Percentiles rank a stretch among this genome's conserved stretches.
phyloP scores from a whole-genome alignment of 2,888 invertebrate species.

The Epistrophella euchroma region DNA sequence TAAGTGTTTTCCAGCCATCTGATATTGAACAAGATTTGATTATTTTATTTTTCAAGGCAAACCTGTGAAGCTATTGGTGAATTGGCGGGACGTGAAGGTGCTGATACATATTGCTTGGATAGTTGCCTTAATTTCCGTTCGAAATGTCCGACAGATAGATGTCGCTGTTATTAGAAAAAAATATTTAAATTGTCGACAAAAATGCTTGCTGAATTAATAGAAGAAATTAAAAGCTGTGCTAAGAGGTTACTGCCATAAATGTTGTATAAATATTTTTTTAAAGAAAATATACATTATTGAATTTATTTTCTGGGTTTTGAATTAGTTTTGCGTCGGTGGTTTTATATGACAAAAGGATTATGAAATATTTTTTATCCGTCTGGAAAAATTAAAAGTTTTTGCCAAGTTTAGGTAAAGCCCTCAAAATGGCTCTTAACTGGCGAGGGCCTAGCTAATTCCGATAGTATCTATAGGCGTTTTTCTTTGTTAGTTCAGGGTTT shows the following conservation, averaged over 20 bases:
- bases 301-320: not conserved
- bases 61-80: slow-evolving; percentile 93
- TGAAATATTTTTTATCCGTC: too few species aligned
- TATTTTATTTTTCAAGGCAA: slow-evolving; percentile 85
- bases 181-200: slow-evolving; percentile 57
- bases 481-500: too few species aligned
- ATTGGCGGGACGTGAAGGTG: slow-evolving; percentile 88
- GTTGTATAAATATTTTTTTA: slow-evolving; percentile 62
- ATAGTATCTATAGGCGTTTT: too few species aligned
- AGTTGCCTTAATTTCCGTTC: slow-evolving; percentile 92
- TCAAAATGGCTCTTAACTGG: too few species aligned
- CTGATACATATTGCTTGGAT: slow-evolving; percentile 94
- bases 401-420: too few species aligned
- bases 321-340: not conserved
- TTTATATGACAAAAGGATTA: too few species aligned
- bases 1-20: slow-evolving; percentile 85
- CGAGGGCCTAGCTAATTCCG: too few species aligned
- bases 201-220: slow-evolving; percentile 58
- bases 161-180: slow-evolving; percentile 87
- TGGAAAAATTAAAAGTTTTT: too few species aligned
- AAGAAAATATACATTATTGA: slow-evolving; percentile 59
- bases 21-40: not conserved
- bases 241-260: slow-evolving; percentile 74
- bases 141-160: slow-evolving; percentile 89
- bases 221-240: slow-evolving; percentile 67